Percentiles rank a stretch among this genome's conserved stretches.
Conservation (phyloP, 2,113 vertebrate genomes). For the Ciconia stormi region DNA sequence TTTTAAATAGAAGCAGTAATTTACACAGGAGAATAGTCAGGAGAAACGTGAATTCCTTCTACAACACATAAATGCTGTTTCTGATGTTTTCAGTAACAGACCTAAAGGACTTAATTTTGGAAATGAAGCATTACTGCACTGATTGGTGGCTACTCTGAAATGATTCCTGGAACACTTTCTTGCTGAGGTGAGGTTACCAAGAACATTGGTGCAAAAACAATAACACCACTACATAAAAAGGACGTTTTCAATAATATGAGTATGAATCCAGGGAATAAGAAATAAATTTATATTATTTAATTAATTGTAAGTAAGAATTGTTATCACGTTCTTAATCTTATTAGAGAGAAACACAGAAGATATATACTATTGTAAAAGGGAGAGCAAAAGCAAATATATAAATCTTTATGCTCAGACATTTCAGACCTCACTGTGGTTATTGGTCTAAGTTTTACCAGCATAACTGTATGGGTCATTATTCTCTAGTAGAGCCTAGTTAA, state of each 20-base stretch:
- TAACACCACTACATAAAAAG: not conserved
- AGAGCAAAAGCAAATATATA: not conserved
- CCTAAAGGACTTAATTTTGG: slow-evolving; percentile 4
- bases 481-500: not conserved
- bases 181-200: not conserved
- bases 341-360: not conserved
- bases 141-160: not conserved
- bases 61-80: not conserved
- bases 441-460: not conserved
- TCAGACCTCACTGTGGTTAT: not conserved
- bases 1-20: slow-evolving; percentile 46
- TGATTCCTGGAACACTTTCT: not conserved
- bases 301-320: not conserved
- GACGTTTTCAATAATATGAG: not conserved
- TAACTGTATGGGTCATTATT: not conserved
- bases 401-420: not conserved
- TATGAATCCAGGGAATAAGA: not conserved
- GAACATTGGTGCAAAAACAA: not conserved
- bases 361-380: not conserved
- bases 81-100: not conserved
- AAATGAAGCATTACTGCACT: not conserved
- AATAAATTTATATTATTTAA: not conserved
- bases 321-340: not conserved
- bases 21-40: slow-evolving; percentile 3
- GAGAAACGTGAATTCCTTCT: not conserved